Conservation (phyloP, 2,797 vertebrate genomes). For the Silurus aristotelis region DNA sequence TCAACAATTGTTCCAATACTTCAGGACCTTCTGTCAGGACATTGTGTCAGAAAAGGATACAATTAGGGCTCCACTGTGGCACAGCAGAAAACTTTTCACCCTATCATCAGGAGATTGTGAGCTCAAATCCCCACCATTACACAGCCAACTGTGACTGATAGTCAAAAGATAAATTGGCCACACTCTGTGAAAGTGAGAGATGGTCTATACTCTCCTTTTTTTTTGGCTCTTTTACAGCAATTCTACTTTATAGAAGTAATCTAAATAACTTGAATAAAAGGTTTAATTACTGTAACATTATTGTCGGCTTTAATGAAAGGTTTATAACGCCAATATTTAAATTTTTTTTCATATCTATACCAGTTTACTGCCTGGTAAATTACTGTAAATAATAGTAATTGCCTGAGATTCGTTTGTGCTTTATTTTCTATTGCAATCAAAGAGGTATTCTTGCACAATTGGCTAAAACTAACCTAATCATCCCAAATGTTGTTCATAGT, state of each 20-base stretch:
- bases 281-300: background rate
- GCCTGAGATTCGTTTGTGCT: background rate
- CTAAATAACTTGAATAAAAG: background rate
- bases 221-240: background rate
- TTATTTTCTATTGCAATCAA: background rate
- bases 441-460: slow-evolving; percentile 27
- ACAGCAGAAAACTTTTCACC: background rate
- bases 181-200: no score
- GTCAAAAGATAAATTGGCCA: background rate
- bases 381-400: background rate
- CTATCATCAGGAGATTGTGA: background rate
- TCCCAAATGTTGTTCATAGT: slow-evolving; percentile 60
- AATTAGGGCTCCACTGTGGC: background rate
- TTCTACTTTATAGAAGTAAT: background rate
- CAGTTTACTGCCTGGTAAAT: background rate
- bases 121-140: background rate
- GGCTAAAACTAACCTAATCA: slow-evolving; percentile 57
- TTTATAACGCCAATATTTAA: background rate
- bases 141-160: background rate
- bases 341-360: background rate
- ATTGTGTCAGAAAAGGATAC: background rate
- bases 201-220: background rate
- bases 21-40: background rate
- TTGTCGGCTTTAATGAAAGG: background rate
- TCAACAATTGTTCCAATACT: slow-evolving; percentile 2